Conservation (phyloP, 2,888 invertebrate genomes). For the Metopia argyrocephala region DNA sequence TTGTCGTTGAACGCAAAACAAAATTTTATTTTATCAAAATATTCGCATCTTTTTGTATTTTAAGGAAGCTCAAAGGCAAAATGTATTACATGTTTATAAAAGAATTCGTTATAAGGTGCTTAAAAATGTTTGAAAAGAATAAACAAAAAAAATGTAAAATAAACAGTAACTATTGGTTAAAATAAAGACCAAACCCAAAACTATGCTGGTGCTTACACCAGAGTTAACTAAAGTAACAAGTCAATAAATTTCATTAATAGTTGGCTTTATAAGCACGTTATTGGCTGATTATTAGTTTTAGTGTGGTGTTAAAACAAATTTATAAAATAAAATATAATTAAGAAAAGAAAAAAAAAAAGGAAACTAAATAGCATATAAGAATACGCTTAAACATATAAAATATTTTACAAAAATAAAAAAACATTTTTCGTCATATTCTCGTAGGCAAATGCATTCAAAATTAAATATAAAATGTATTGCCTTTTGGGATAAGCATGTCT, state of each 20-base stretch:
- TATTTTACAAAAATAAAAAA: not conserved
- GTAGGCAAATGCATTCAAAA: no score
- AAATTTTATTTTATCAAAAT: conserved; percentile 63
- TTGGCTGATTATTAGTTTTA: not conserved
- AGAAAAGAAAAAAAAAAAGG: not conserved
- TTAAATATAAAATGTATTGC: no score
- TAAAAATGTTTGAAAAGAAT: conserved; percentile 32
- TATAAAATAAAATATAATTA: not conserved
- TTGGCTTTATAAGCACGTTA: not conserved
- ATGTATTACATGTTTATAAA: conserved; percentile 64
- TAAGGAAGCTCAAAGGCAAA: conserved; percentile 55
- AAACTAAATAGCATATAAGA: not conserved
- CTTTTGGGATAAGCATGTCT: no score
- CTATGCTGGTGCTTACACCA: conserved; percentile 46
- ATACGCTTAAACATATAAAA: not conserved
- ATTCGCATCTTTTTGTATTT: conserved; percentile 67
- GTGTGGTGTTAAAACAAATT: conserved; percentile 39
- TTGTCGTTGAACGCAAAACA: conserved; percentile 1
- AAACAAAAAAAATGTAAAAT: not conserved
- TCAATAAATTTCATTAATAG: conserved; percentile 58
- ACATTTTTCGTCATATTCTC: no score
- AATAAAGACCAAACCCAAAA: conserved; percentile 48
- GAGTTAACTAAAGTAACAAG: conserved; percentile 60
- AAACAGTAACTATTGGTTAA: not conserved
- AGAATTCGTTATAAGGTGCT: conserved; percentile 64